phyloP scores from a whole-genome alignment of 2,888 invertebrate species.

The Lasius fuliginosus region DNA sequence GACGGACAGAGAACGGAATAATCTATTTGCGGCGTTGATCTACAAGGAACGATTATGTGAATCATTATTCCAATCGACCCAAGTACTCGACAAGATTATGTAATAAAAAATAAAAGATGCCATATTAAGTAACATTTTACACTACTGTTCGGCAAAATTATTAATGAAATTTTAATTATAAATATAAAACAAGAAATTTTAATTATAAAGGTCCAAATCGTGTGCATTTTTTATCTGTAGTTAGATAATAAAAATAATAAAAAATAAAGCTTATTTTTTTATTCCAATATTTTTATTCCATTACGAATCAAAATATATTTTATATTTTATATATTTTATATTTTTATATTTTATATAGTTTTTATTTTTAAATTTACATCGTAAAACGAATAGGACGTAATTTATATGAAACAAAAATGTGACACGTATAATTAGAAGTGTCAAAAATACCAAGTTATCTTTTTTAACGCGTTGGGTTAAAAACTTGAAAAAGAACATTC shows the following conservation, averaged over 20 bases:
- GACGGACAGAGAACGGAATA: constrained; percentile 34
- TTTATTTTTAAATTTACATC: too few species aligned
- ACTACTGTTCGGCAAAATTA: background rate
- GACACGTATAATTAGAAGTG: background rate
- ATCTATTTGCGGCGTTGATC: constrained; percentile 31
- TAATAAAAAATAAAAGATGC: constrained; percentile 36
- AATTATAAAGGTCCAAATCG: too few species aligned
- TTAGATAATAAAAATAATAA: background rate
- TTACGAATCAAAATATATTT: too few species aligned
- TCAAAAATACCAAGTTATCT: background rate
- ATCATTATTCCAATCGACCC: constrained; percentile 50
- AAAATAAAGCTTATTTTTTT: background rate
- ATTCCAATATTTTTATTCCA: background rate
- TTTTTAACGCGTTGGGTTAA: background rate
- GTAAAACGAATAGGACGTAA: too few species aligned
- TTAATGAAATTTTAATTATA: background rate
- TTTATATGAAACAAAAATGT: too few species aligned
- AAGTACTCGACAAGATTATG: constrained; percentile 42
- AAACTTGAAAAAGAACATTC: background rate
- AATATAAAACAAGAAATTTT: background rate
- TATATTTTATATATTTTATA: too few species aligned
- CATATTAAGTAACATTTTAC: constrained; percentile 21
- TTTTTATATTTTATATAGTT: too few species aligned
- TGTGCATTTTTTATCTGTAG: background rate
- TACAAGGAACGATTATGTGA: constrained; percentile 34